These are phyloP conservation scores for Danaus chrysippus DNA, from an alignment of 2,888 invertebrate species.

Conservation along the genomic window DNA sequence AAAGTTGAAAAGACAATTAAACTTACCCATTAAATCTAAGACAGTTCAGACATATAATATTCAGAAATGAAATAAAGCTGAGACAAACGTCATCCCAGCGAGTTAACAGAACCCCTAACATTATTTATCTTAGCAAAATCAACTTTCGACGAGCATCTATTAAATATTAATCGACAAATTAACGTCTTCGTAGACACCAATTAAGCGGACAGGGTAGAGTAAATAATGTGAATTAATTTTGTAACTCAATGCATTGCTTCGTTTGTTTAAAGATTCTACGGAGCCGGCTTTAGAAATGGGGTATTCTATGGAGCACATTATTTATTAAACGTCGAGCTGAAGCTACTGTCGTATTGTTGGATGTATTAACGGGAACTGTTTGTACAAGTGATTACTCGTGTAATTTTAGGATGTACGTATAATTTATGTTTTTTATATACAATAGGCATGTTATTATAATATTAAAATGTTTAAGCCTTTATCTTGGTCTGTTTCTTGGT, in stretches of 20 bases:
- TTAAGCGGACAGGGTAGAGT: slow-evolving; percentile 76
- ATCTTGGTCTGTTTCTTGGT: no score
- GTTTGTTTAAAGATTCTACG: slow-evolving; percentile 64
- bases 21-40: no score
- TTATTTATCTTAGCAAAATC: slow-evolving; percentile 19
- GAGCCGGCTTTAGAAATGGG: slow-evolving; percentile 10
- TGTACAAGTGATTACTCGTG: slow-evolving; percentile 3
- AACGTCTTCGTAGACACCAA: slow-evolving; percentile 74
- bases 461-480: no score
- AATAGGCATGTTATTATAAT: background rate
- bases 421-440: background rate
- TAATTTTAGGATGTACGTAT: background rate
- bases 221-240: slow-evolving; percentile 76
- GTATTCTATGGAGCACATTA: slow-evolving; percentile 12
- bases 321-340: slow-evolving; percentile 12
- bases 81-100: background rate
- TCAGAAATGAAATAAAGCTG: background rate
- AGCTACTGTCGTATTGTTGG: slow-evolving; percentile 5
- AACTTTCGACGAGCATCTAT: slow-evolving; percentile 41
- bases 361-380: slow-evolving; percentile 34
- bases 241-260: slow-evolving; percentile 51
- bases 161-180: slow-evolving; percentile 77
- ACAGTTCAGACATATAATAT: background rate
- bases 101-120: slow-evolving; percentile 23
- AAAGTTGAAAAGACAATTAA: no score